Evolutionary conservation across 1,140 invertebrate genomes (phyloP).

Genomic region (Aphelinus certus): DNA sequence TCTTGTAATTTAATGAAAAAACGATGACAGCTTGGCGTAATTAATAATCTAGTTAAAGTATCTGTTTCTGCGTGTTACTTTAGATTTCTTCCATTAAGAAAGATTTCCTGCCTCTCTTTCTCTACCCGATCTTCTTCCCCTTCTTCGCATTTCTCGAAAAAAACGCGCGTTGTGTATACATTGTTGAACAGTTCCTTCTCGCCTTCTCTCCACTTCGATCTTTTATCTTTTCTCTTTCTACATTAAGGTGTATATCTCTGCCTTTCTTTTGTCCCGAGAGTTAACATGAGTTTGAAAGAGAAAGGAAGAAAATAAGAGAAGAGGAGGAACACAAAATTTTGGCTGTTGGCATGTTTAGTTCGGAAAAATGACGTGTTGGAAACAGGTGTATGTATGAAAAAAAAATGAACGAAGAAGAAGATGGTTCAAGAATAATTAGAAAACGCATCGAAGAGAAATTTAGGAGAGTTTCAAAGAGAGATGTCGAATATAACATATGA

Average conservation of each 20-base stretch:
- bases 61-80: conserved; percentile 21
- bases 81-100: conserved; percentile 19
- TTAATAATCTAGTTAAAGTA: conserved; percentile 33
- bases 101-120: conserved; percentile 13
- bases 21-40: conserved; percentile 53
- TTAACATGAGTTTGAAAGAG: conserved; percentile 20
- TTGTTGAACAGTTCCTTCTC: conserved; percentile 25
- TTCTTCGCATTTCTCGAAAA: conserved; percentile 45
- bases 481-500: too few species aligned
- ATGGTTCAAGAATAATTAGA: neutral
- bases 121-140: conserved; percentile 40
- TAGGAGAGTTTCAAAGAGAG: conserved; percentile 8
- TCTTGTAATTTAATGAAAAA: conserved; percentile 57
- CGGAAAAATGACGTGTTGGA: conserved; percentile 12
- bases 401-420: conserved; percentile 6
- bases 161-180: conserved; percentile 21
- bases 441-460: conserved; percentile 7
- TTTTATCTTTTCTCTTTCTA: conserved; percentile 7
- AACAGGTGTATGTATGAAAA: neutral
- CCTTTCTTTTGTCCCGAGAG: conserved; percentile 45
- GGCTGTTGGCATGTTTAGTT: neutral
- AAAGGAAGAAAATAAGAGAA: conserved; percentile 28
- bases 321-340: conserved; percentile 10
- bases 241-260: neutral
- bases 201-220: conserved; percentile 26